Evolutionary conservation across 2,797 vertebrate genomes (phyloP).

Genomic region (Sebastes taczanowskii): DNA sequence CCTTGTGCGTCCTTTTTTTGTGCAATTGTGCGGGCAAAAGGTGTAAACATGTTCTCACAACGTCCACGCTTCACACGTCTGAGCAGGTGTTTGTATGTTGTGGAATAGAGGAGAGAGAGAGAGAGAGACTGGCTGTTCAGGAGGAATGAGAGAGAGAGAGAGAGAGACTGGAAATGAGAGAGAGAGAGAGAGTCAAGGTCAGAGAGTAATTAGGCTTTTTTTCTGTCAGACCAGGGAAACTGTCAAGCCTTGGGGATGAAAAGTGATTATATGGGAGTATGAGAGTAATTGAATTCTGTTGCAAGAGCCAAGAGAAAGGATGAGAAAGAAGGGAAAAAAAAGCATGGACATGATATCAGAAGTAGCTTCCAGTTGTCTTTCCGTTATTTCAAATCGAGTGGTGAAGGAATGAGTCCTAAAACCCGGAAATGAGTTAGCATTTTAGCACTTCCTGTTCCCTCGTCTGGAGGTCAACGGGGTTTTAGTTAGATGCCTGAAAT

Average conservation of each 20-base stretch:
- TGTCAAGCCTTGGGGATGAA: conserved; percentile 80
- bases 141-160: conserved; percentile 18
- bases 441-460: too few relatives aligned
- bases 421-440: too few relatives aligned
- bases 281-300: conserved; percentile 78
- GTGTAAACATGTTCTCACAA: background rate
- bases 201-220: conserved; percentile 79
- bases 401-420: too few relatives aligned
- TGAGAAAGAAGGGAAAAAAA: conserved; percentile 15
- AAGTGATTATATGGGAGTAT: conserved; percentile 81
- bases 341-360: conserved; percentile 35
- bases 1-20: background rate
- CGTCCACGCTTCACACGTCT: conserved; percentile 11
- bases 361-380: conserved; percentile 25
- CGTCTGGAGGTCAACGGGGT: too few relatives aligned
- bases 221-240: conserved; percentile 72
- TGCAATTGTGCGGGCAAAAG: background rate
- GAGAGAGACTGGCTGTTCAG: background rate
- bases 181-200: conserved; percentile 70
- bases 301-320: conserved; percentile 59
- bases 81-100: conserved; percentile 35
- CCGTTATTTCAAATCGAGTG: conserved; percentile 9
- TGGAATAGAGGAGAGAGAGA: conserved; percentile 1
- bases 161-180: background rate
- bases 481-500: too few relatives aligned